phyloP scores from a whole-genome alignment of 2,797 vertebrate species.

The Lates japonicus region DNA sequence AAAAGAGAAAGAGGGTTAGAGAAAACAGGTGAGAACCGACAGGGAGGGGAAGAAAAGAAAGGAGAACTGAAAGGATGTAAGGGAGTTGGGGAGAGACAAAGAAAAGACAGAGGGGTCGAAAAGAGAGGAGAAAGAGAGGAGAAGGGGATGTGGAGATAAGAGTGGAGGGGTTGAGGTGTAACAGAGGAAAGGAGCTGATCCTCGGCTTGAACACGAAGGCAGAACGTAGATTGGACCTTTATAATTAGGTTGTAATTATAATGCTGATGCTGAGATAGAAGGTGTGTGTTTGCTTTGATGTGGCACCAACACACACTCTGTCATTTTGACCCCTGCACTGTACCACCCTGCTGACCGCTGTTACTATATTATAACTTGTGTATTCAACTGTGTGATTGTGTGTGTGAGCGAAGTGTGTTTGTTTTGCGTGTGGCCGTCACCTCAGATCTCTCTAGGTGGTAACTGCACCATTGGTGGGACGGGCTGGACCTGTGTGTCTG shows the following conservation, averaged over 20 bases:
- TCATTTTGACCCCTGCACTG: conserved; percentile 76
- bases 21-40: not conserved
- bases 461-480: conserved; percentile 59
- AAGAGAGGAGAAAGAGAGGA: not conserved
- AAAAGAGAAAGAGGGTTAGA: not conserved
- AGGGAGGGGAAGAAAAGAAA: not conserved
- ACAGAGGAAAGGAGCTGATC: conserved; percentile 9
- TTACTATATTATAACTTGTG: conserved; percentile 56
- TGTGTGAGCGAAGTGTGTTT: conserved; percentile 57
- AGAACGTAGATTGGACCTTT: conserved; percentile 31
- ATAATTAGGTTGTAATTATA: conserved; percentile 66
- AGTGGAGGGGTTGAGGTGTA: not conserved
- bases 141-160: not conserved
- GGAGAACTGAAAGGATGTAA: not conserved
- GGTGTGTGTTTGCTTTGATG: conserved; percentile 73
- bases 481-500: conserved; percentile 41
- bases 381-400: conserved; percentile 19
- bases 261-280: conserved; percentile 58
- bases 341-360: conserved; percentile 65
- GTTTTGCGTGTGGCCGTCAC: conserved; percentile 77
- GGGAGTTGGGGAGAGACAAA: not conserved
- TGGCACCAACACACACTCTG: conserved; percentile 68
- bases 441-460: conserved; percentile 82
- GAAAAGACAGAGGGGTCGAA: not conserved
- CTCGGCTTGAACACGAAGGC: conserved; percentile 12